These are phyloP conservation scores for Temnothorax rugatulus DNA, from an alignment of 2,888 invertebrate species.

Conservation along the genomic window DNA sequence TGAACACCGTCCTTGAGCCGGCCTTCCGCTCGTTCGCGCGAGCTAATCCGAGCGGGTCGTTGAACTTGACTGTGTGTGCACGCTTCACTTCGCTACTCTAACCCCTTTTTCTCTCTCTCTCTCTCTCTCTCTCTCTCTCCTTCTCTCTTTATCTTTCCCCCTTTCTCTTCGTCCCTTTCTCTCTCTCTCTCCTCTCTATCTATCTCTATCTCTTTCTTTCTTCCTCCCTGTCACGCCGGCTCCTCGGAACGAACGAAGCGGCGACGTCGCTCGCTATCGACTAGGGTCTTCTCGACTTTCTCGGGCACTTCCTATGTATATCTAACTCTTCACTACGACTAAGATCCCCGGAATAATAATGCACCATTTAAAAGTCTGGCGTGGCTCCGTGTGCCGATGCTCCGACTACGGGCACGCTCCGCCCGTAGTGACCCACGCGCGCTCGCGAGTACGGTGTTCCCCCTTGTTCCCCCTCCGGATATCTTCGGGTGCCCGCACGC, in stretches of 20 bases:
- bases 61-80: conserved; percentile 54
- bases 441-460: conserved; percentile 26
- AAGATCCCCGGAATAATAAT: conserved; percentile 77
- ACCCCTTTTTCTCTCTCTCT: conserved; percentile 43
- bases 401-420: conserved; percentile 57
- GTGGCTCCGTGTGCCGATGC: conserved; percentile 53
- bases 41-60: conserved; percentile 60
- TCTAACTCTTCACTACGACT: conserved; percentile 82
- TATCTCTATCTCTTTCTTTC: conserved; percentile 17
- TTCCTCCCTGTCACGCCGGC: conserved; percentile 30
- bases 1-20: conserved; percentile 60
- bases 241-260: conserved; percentile 51
- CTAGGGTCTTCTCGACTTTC: conserved; percentile 83
- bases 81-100: conserved; percentile 55
- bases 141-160: not conserved
- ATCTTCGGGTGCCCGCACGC: conserved; percentile 1
- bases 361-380: conserved; percentile 83
- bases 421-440: conserved; percentile 41
- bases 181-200: not conserved
- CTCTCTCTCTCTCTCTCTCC: not conserved
- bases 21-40: conserved; percentile 59
- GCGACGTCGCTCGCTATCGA: conserved; percentile 56
- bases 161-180: not conserved
- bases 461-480: conserved; percentile 16
- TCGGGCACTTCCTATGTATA: conserved; percentile 82